phyloP scores from a whole-genome alignment of 2,888 invertebrate species.

The Miltochrista miniata region DNA sequence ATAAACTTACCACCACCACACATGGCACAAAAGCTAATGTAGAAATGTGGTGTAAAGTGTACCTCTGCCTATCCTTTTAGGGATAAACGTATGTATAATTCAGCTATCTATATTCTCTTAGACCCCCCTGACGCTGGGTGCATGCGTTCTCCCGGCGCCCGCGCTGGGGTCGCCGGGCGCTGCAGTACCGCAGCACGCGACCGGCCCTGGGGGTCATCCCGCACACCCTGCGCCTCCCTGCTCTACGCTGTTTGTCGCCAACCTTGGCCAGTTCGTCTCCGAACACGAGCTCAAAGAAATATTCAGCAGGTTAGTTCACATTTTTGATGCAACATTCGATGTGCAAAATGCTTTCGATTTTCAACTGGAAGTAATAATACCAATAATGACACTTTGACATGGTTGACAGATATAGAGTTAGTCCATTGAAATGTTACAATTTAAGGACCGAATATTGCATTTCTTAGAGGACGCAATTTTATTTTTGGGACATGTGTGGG shows the following conservation, averaged over 20 bases:
- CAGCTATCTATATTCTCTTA: conserved; percentile 33
- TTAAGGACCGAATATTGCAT: too few species aligned
- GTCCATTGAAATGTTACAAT: too few species aligned
- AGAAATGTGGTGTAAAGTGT: too few species aligned
- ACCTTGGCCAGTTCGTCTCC: conserved; percentile 98
- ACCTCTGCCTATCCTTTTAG: too few species aligned
- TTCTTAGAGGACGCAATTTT: too few species aligned
- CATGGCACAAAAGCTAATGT: too few species aligned
- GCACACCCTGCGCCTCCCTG: conserved; percentile 92
- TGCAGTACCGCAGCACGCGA: conserved; percentile 86
- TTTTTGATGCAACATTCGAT: conserved; percentile 11
- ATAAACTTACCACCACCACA: too few species aligned
- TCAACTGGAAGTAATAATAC: conserved; percentile 42
- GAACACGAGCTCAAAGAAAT: conserved; percentile 99
- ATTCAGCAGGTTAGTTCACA: conserved; percentile 92
- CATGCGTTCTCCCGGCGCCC: conserved; percentile 96
- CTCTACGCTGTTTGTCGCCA: conserved; percentile 99
- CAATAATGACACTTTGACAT: neutral
- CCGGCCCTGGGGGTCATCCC: conserved; percentile 85
- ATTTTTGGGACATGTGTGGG: too few species aligned
- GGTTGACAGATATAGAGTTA: conserved; percentile 5
- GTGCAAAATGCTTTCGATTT: conserved; percentile 40
- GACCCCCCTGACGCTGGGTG: conserved; percentile 84
- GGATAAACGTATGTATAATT: too few species aligned
- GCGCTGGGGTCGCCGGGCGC: conserved; percentile 96